A percentile compares a stretch with the other conserved stretches of the same genome.
phyloP scores from a whole-genome alignment of 2,888 invertebrate genomes.

The Operophtera brumata region DNA sequence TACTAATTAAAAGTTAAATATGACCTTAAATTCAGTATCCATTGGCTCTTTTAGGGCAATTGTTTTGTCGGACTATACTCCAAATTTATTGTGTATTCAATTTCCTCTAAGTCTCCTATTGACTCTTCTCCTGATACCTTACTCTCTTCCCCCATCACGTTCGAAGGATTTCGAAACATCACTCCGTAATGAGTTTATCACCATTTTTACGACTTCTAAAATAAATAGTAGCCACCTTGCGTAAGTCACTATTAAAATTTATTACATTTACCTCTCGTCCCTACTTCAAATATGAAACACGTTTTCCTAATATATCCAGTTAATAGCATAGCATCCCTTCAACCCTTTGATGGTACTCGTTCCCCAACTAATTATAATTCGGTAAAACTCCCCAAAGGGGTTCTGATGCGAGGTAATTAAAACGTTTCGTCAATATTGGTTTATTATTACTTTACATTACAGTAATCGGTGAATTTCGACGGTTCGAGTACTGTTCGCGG shows the following conservation, averaged over 20 bases:
- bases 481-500: constrained; percentile 3
- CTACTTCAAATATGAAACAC: constrained; percentile 43
- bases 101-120: constrained; percentile 6
- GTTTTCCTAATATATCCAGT: constrained; percentile 55
- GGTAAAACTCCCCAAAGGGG: constrained; percentile 42
- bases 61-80: background rate
- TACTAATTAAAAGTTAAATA: too few relatives aligned
- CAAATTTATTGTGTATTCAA: constrained; percentile 8
- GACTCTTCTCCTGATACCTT: constrained; percentile 8
- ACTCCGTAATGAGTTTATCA: constrained; percentile 25
- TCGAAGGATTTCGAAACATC: constrained; percentile 6
- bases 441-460: constrained; percentile 20
- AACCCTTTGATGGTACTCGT: constrained; percentile 43
- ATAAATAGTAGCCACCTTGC: constrained; percentile 21
- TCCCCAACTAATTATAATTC: constrained; percentile 58
- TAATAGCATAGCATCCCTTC: constrained; percentile 51
- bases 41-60: too few relatives aligned
- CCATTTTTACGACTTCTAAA: constrained; percentile 20
- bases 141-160: constrained; percentile 15
- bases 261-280: constrained; percentile 22
- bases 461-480: constrained; percentile 21
- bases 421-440: constrained; percentile 50
- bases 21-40: too few relatives aligned
- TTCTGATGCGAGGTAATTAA: constrained; percentile 54
- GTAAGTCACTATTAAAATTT: constrained; percentile 29